These are phyloP conservation scores for Eumeta japonica DNA, from an alignment of 1,140 invertebrate species.

Conservation along the genomic window DNA sequence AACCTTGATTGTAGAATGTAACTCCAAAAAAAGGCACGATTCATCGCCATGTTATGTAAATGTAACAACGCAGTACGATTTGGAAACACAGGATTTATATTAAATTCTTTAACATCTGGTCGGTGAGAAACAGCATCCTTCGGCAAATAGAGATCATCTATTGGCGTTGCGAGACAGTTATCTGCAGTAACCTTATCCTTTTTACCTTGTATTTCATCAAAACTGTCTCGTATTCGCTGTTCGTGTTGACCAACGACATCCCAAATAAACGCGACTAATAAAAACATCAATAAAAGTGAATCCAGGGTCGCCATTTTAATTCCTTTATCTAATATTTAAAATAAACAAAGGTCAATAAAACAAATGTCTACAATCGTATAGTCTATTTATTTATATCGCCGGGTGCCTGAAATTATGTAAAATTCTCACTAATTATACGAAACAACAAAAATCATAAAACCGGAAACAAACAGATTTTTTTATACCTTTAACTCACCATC, in stretches of 20 bases:
- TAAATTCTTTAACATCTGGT: slow-evolving; percentile 92
- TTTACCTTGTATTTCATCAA: slow-evolving; percentile 80
- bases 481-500: no score
- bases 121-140: slow-evolving; percentile 83
- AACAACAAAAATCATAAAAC: no score
- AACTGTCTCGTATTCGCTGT: slow-evolving; percentile 83
- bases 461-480: no score
- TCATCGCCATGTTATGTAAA: slow-evolving; percentile 94
- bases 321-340: no score
- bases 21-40: slow-evolving; percentile 92
- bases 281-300: slow-evolving; percentile 29
- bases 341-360: no score
- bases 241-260: slow-evolving; percentile 81
- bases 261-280: slow-evolving; percentile 43
- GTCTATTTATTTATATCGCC: no score
- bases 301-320: slow-evolving; percentile 39
- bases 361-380: no score
- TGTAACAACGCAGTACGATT: slow-evolving; percentile 91
- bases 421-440: no score
- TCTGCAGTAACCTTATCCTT: slow-evolving; percentile 78
- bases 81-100: slow-evolving; percentile 92
- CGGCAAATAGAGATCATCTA: slow-evolving; percentile 82
- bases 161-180: slow-evolving; percentile 86
- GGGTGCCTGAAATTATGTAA: no score
- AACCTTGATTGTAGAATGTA: slow-evolving; percentile 91